phyloP scores from a whole-genome alignment of 2,797 vertebrate genomes.

The Zenarchopterus dispar region DNA sequence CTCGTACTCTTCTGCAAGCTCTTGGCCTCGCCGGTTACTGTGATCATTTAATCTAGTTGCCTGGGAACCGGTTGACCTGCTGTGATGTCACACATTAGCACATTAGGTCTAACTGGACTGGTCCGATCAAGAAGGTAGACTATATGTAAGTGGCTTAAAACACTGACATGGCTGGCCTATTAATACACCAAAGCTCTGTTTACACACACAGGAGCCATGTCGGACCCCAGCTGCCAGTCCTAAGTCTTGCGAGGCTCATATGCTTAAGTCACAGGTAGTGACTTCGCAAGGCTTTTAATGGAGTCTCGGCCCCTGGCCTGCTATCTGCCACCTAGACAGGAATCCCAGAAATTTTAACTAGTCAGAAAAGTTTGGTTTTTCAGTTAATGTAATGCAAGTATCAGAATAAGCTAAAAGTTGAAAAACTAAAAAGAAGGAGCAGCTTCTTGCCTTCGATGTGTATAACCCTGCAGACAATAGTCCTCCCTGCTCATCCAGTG shows the following conservation, averaged over 20 bases:
- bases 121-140: slow-evolving; percentile 68
- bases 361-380: too few species aligned
- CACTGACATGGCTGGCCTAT: slow-evolving; percentile 55
- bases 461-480: background rate
- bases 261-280: slow-evolving; percentile 32
- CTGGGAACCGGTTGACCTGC: slow-evolving; percentile 82
- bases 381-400: too few species aligned
- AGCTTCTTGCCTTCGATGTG: background rate
- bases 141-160: slow-evolving; percentile 77
- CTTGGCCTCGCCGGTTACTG: slow-evolving; percentile 60
- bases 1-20: slow-evolving; percentile 39
- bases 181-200: slow-evolving; percentile 78
- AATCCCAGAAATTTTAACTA: too few species aligned
- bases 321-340: too few species aligned
- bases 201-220: slow-evolving; percentile 50
- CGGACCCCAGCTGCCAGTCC: slow-evolving; percentile 44
- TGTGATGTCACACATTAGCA: slow-evolving; percentile 81
- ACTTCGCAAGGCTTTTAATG: slow-evolving; percentile 46
- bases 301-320: too few species aligned
- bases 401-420: too few species aligned
- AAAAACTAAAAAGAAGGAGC: too few species aligned
- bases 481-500: too few species aligned
- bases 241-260: slow-evolving; percentile 32
- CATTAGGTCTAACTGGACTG: slow-evolving; percentile 59
- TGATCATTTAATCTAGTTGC: slow-evolving; percentile 88